Percentiles rank a stretch among this genome's conserved stretches.
Evolutionary conservation across 2,888 invertebrate genomes (phyloP).

Genomic region (Cheiracanthium punctorium): DNA sequence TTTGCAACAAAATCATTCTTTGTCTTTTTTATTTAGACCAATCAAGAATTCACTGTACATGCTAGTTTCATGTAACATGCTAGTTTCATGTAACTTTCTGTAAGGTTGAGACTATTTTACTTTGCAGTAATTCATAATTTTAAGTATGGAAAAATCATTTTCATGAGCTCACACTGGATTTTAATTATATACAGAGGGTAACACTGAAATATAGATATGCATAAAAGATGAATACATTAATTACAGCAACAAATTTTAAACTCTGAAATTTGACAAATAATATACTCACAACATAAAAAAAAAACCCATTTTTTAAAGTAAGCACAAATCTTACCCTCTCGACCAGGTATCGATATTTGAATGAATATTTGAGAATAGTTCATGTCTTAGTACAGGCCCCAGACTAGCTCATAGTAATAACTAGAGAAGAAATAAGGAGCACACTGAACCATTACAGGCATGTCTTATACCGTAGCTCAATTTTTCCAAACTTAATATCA

Average conservation of each 20-base stretch:
- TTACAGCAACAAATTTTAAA: conserved; percentile 58
- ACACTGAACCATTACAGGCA: background rate
- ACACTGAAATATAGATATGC: conserved; percentile 35
- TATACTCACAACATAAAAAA: conserved; percentile 28
- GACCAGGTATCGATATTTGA: conserved; percentile 15
- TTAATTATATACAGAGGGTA: conserved; percentile 47
- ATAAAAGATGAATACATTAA: conserved; percentile 48
- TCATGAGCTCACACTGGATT: conserved; percentile 57
- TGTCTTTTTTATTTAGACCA: background rate
- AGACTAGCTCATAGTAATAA: background rate
- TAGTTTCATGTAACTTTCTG: background rate
- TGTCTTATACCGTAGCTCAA: background rate
- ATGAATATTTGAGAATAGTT: background rate
- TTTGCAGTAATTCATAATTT: background rate
- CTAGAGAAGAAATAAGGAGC: background rate
- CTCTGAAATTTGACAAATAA: conserved; percentile 57
- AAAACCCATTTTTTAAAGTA: conserved; percentile 36
- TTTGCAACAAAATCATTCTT: too few relatives aligned
- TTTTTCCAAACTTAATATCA: background rate
- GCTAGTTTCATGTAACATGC: background rate
- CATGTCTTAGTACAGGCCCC: conserved; percentile 5
- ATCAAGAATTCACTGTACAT: background rate
- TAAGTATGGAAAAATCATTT: conserved; percentile 9
- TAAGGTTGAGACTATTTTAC: background rate
- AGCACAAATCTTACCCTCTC: conserved; percentile 27